These are phyloP conservation scores for Chaetops frenatus DNA, from an alignment of 2,113 vertebrate genomes.

Conservation along the genomic window DNA sequence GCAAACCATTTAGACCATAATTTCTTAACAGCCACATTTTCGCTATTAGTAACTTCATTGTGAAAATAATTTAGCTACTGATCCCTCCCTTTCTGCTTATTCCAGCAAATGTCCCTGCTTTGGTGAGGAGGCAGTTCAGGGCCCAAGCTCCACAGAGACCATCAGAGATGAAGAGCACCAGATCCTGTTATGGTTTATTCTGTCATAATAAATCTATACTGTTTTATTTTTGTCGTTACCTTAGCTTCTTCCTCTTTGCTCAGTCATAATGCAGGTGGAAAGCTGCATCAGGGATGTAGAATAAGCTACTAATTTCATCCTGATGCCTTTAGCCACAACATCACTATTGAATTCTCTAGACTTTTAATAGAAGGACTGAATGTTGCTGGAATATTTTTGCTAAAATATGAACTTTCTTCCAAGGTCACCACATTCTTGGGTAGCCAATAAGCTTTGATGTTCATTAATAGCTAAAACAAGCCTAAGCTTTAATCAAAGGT, in stretches of 20 bases:
- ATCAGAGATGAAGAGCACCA: not conserved
- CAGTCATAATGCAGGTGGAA: not conserved
- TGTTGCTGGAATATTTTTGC: not conserved
- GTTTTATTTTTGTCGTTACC: not conserved
- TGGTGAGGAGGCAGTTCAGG: not conserved
- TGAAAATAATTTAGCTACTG: not conserved
- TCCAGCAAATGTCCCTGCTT: not conserved
- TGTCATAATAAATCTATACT: not conserved
- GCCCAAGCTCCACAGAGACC: not conserved
- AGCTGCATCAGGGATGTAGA: not conserved
- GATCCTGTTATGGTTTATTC: not conserved
- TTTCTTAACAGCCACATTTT: not conserved
- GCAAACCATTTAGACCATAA: not conserved
- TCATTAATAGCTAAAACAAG: not conserved
- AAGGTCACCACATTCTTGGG: not conserved
- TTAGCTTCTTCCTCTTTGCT: not conserved
- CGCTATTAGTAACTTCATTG: not conserved
- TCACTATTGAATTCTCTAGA: not conserved
- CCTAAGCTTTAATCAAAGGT: conserved; percentile 26
- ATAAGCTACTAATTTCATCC: not conserved
- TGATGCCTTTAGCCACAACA: not conserved
- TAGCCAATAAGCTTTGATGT: not conserved
- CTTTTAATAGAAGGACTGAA: not conserved
- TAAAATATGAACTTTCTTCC: not conserved
- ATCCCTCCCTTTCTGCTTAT: not conserved